Evolutionary conservation across 2,888 invertebrate genomes (phyloP).

Genomic region (Agrenia bidenticulata): DNA sequence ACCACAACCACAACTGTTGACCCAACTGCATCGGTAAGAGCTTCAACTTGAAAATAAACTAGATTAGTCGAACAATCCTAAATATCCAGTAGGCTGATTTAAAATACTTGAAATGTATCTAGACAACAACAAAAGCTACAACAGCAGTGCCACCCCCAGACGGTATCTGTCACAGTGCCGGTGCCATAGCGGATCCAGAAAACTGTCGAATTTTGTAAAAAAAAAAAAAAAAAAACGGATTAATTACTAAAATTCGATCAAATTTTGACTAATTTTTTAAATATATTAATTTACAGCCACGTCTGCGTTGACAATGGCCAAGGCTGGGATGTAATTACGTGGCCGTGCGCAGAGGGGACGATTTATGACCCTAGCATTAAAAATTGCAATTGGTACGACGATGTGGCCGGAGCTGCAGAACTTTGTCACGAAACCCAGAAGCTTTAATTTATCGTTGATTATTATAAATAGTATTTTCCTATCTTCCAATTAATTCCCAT

Average conservation of each 20-base stretch:
- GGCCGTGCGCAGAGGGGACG: conserved; percentile 1
- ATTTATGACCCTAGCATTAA: conserved; percentile 2
- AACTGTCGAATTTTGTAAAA: conserved; percentile 10
- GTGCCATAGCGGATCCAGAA: background rate
- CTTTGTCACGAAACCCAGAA: background rate
- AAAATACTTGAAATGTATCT: too few species aligned
- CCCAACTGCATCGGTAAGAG: conserved; percentile 10
- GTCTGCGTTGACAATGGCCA: background rate
- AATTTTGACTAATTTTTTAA: too few species aligned
- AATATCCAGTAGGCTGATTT: too few species aligned
- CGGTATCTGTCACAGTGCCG: conserved; percentile 1
- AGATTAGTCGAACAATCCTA: too few species aligned
- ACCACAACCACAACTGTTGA: conserved; percentile 6
- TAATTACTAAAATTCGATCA: too few species aligned
- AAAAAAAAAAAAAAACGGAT: too few species aligned
- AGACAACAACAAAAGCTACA: background rate
- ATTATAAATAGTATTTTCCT: too few species aligned
- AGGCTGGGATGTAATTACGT: background rate
- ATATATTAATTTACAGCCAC: too few species aligned
- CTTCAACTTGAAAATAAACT: background rate
- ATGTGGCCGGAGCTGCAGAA: conserved; percentile 6
- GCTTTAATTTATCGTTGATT: background rate
- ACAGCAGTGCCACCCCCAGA: conserved; percentile 2
- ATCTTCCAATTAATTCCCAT: too few species aligned
- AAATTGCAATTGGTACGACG: conserved; percentile 8